Evolutionary conservation across 30 jellyfish, hydroid and myxozoan genomes (phyloP).

Genomic region (Rhopilema esculentum): DNA sequence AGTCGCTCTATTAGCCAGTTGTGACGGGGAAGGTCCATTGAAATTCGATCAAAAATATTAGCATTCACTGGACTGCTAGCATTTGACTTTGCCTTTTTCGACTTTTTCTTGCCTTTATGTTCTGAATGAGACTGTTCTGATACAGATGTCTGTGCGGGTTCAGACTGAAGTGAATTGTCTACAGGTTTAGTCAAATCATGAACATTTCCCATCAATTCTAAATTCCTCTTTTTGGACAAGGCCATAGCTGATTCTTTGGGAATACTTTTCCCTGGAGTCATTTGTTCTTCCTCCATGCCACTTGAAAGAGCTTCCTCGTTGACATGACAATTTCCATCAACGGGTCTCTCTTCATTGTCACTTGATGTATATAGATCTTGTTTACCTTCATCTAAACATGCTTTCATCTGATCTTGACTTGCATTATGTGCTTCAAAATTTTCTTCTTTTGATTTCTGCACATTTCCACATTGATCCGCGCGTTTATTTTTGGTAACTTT

Average conservation of each 20-base stretch:
- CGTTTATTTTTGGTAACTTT: background rate
- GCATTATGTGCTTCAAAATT: background rate
- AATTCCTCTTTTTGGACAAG: background rate
- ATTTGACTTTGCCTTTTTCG: slow-evolving; percentile 8
- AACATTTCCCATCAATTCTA: background rate
- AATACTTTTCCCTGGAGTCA: background rate
- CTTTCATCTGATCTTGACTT: background rate
- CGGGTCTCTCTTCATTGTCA: background rate
- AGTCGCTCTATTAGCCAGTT: slow-evolving; percentile 87
- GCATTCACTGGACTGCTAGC: slow-evolving; percentile 43
- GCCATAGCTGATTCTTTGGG: background rate
- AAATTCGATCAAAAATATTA: slow-evolving; percentile 58
- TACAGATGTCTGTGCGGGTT: too few species aligned
- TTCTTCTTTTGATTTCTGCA: background rate
- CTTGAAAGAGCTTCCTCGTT: background rate
- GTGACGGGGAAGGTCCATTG: slow-evolving; percentile 82
- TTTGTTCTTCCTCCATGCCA: background rate
- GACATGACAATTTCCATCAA: background rate
- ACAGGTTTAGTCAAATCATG: background rate
- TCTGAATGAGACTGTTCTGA: background rate
- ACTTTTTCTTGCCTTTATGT: slow-evolving; percentile 20
- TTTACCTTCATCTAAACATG: background rate
- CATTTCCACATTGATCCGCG: background rate
- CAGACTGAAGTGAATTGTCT: background rate
- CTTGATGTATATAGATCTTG: background rate